Evolutionary conservation across 2,888 invertebrate genomes (phyloP), one percentile per base, ranked within the genome.

Genomic region (Idaea biselata): DNA sequence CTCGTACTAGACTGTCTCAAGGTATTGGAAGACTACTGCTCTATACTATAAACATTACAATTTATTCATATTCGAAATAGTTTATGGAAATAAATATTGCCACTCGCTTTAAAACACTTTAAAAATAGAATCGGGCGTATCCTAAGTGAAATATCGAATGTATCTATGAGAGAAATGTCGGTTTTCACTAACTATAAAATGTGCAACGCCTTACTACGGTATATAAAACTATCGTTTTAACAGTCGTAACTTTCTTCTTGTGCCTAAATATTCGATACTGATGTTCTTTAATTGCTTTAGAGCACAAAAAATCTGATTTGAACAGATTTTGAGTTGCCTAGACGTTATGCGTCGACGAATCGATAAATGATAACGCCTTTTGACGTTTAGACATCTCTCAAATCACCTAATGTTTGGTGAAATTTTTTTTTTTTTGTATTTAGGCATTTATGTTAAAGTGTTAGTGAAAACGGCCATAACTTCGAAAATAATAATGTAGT

Each of bases 11-110:
- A 81, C 81, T 80, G 87, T 88, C 87, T 86, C 89, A 85, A 88
- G 82, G 86, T 87, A 83, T 87, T 92, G 92, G 92, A 92, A 92
- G 92, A 92, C 92, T 92, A 92, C 91, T 87, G 89, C 89, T 81
- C 90, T 91, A 91, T 77, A 84, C 89, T 89, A 89, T 82, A 25
- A 25, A 25, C 80, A 82, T 81, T 79, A 70, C 83, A 56, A 79
- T 81, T 82, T 79, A 86, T 86, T 89, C 88, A 83, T 86, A 89
- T 83, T 84, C 84, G 84, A 89, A 83, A 79, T 81, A 80, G 82
- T 80, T 82, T 80, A 80, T 78, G 79, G 82, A 82, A 83, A 82
- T 71, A 75, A 80, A 77, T 76, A 76, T 76, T 77, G 69, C 72
- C 69, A 67, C 63, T 66, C 65, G 62, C 78, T 78, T n/a, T 77